Evolutionary conservation across 2,113 vertebrate genomes (phyloP).

Genomic region (Greenwoodochromis staneri): DNA sequence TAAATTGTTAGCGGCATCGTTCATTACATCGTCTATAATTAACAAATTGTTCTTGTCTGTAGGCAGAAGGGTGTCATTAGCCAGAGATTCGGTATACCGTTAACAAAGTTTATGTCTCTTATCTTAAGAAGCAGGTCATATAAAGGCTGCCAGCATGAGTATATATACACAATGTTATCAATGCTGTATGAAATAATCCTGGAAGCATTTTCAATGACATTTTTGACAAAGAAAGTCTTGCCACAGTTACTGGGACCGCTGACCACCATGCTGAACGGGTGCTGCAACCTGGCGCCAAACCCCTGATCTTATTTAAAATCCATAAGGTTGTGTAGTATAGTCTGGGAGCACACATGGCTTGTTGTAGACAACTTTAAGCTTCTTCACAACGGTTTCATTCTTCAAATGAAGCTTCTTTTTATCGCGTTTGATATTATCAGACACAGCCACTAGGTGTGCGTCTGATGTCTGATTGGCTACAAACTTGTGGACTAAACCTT

Average conservation of each 20-base stretch:
- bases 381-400: accelerated
- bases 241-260: accelerated
- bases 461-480: accelerated
- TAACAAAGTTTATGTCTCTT: not conserved
- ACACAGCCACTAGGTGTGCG: accelerated
- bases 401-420: not conserved
- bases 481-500: not conserved
- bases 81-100: accelerated
- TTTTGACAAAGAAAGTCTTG: accelerated
- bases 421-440: accelerated
- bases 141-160: accelerated
- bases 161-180: accelerated
- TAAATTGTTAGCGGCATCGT: accelerated
- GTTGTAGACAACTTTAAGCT: accelerated
- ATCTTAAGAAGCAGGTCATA: accelerated
- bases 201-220: accelerated
- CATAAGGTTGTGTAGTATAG: accelerated
- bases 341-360: not conserved
- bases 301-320: accelerated
- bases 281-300: accelerated
- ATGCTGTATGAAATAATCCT: accelerated
- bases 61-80: not conserved
- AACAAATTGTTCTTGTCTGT: accelerated
- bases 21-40: not conserved
- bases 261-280: accelerated